phyloP scores from a whole-genome alignment of 2,888 invertebrate species.

The Bombyx huttoni region DNA sequence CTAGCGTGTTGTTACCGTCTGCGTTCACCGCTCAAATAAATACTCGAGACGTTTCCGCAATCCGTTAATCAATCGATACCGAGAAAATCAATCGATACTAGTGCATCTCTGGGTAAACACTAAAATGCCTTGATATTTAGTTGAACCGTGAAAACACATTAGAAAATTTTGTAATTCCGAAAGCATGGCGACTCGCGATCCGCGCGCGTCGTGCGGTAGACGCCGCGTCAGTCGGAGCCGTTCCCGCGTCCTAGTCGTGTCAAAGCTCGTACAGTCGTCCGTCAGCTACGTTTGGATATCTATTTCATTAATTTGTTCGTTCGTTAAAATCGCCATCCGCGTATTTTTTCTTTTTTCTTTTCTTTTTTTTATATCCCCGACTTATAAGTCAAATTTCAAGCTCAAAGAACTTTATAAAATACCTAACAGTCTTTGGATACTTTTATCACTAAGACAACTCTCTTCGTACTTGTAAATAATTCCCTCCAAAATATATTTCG shows the following conservation, averaged over 20 bases:
- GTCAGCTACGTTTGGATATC: conserved; percentile 34
- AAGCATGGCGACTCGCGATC: conserved; percentile 24
- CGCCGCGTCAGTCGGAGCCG: conserved; percentile 24
- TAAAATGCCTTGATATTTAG: not conserved
- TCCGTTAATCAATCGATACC: too few species aligned
- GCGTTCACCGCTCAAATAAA: conserved; percentile 12
- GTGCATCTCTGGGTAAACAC: too few species aligned
- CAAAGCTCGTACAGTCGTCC: conserved; percentile 39
- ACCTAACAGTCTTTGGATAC: conserved; percentile 71
- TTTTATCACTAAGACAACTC: conserved; percentile 67
- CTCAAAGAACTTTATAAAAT: conserved; percentile 61
- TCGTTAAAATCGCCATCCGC: conserved; percentile 20
- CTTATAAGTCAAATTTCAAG: conserved; percentile 49
- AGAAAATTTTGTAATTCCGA: conserved; percentile 12
- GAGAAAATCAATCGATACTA: too few species aligned
- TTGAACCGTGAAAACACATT: conserved; percentile 7
- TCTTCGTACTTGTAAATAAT: conserved; percentile 63
- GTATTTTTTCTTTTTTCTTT: conserved; percentile 52
- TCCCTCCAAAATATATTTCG: conserved; percentile 70
- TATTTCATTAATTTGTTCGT: conserved; percentile 37
- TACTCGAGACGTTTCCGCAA: conserved; percentile 3
- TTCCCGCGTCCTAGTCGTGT: conserved; percentile 33
- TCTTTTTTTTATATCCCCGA: conserved; percentile 51
- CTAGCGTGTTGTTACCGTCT: conserved; percentile 22
- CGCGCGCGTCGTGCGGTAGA: conserved; percentile 19